Conservation (phyloP, 2,888 invertebrate genomes). For the Chironomus tentans region DNA sequence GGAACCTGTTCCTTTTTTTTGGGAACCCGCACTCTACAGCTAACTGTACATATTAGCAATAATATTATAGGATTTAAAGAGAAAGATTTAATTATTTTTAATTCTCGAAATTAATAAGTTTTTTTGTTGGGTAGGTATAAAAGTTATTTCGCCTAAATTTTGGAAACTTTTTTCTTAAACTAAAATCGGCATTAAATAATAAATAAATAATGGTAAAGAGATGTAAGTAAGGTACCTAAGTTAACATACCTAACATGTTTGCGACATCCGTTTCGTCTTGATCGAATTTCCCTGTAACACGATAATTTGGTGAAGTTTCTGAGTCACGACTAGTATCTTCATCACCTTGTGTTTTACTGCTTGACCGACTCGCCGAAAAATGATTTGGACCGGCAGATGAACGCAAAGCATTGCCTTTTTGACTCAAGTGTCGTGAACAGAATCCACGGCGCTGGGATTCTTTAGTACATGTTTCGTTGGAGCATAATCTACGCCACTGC, state of each 20-base stretch:
- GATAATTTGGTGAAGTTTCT: constrained; percentile 77
- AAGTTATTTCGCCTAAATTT: too few species aligned
- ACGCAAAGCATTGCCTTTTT: constrained; percentile 56
- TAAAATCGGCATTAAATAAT: too few species aligned
- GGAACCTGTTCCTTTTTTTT: too few species aligned
- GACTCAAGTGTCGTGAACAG: constrained; percentile 91
- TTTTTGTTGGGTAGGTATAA: too few species aligned
- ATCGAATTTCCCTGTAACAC: constrained; percentile 76
- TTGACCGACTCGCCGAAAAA: constrained; percentile 42
- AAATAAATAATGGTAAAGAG: too few species aligned
- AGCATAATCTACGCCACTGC: constrained; percentile 96
- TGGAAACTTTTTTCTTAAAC: too few species aligned
- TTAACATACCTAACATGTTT: constrained; percentile 81
- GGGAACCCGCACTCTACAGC: too few species aligned
- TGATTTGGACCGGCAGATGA: constrained; percentile 38
- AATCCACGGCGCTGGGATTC: constrained; percentile 96
- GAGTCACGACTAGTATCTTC: constrained; percentile 87
- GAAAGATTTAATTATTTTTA: too few species aligned
- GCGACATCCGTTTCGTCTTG: constrained; percentile 95
- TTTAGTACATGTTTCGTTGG: constrained; percentile 88
- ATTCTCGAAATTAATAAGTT: too few species aligned
- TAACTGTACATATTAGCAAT: too few species aligned
- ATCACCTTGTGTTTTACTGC: constrained; percentile 50
- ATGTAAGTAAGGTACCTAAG: too few species aligned
- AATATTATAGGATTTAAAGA: too few species aligned